These are phyloP conservation scores for Girardinus metallicus DNA, from an alignment of 2,797 vertebrate species.

Conservation along the genomic window DNA sequence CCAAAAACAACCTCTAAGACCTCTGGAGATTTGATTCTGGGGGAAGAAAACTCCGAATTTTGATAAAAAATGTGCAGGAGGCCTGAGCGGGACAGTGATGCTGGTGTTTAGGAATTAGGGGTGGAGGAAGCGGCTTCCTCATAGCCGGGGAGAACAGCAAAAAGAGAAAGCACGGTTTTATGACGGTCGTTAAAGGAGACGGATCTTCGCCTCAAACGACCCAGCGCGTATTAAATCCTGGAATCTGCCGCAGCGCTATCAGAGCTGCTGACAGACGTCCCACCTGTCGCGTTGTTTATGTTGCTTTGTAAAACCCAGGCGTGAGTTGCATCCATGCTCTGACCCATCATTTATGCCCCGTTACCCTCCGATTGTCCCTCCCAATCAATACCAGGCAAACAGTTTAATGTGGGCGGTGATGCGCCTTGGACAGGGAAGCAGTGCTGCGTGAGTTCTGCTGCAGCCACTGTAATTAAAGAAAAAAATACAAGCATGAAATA, in stretches of 20 bases:
- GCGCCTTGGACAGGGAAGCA: conserved; percentile 4
- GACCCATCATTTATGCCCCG: conserved; percentile 67
- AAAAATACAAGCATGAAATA: conserved; percentile 1
- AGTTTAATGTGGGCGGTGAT: conserved; percentile 40
- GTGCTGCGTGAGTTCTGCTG: conserved; percentile 16
- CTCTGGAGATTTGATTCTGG: not conserved
- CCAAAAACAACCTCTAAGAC: not conserved
- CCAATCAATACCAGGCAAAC: conserved; percentile 62
- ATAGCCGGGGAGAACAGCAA: conserved; percentile 38
- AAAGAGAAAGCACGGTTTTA: conserved; percentile 64
- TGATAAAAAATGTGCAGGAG: not conserved
- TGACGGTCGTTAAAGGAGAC: conserved; percentile 73
- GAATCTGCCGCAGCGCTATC: conserved; percentile 54
- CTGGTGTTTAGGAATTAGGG: conserved; percentile 29
- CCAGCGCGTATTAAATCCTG: conserved; percentile 66
- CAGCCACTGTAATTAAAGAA: not conserved
- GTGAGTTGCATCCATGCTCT: conserved; percentile 63
- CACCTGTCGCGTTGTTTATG: conserved; percentile 71
- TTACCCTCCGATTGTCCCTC: conserved; percentile 63
- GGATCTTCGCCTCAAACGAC: conserved; percentile 74
- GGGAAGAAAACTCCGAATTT: not conserved
- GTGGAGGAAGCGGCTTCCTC: conserved; percentile 27
- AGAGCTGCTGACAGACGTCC: conserved; percentile 56
- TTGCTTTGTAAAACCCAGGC: conserved; percentile 59
- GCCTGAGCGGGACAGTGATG: not conserved